Evolutionary conservation across 1,140 invertebrate genomes (phyloP).

Genomic region (silkworm (Bombyx mori)): DNA sequence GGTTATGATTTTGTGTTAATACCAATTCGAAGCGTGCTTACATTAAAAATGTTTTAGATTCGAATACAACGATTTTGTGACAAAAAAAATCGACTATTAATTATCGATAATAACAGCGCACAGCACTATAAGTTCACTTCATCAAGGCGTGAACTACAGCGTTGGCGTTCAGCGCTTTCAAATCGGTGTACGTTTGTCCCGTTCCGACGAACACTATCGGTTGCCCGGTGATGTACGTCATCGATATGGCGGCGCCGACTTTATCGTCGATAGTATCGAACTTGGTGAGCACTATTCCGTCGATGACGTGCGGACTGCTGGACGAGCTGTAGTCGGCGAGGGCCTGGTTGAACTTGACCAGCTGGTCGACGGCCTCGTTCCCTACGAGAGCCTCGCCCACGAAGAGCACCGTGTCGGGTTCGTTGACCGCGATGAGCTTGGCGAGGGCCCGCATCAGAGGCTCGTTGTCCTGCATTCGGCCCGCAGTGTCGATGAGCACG

Average conservation of each 20-base stretch:
- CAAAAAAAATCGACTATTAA: neutral
- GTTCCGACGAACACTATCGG: slow-evolving; percentile 99
- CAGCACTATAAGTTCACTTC: slow-evolving; percentile 76
- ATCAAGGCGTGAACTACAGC: slow-evolving; percentile 97
- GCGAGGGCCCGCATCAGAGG: slow-evolving; percentile 97
- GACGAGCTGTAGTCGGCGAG: slow-evolving; percentile 90
- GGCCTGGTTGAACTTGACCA: slow-evolving; percentile 99
- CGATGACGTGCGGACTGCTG: slow-evolving; percentile 91
- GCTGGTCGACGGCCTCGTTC: slow-evolving; percentile 99
- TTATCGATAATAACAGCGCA: slow-evolving; percentile 6
- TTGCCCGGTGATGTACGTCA: slow-evolving; percentile 99
- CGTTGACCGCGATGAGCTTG: slow-evolving; percentile 91
- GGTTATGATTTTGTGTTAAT: too few relatives aligned
- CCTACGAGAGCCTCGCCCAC: slow-evolving; percentile 99
- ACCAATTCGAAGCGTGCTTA: too few relatives aligned
- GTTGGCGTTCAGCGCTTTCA: slow-evolving; percentile 96
- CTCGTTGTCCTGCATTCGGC: slow-evolving; percentile 99
- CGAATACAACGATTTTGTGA: slow-evolving; percentile 5
- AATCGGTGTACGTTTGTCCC: slow-evolving; percentile 98
- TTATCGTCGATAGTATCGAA: slow-evolving; percentile 99
- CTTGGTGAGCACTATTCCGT: slow-evolving; percentile 98
- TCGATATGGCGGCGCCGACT: slow-evolving; percentile 99
- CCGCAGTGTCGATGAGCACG: slow-evolving; percentile 97
- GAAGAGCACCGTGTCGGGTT: slow-evolving; percentile 97
- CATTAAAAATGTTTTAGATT: neutral